phyloP scores from a whole-genome alignment of 2,113 vertebrate species.

The Crotalus tigris region DNA sequence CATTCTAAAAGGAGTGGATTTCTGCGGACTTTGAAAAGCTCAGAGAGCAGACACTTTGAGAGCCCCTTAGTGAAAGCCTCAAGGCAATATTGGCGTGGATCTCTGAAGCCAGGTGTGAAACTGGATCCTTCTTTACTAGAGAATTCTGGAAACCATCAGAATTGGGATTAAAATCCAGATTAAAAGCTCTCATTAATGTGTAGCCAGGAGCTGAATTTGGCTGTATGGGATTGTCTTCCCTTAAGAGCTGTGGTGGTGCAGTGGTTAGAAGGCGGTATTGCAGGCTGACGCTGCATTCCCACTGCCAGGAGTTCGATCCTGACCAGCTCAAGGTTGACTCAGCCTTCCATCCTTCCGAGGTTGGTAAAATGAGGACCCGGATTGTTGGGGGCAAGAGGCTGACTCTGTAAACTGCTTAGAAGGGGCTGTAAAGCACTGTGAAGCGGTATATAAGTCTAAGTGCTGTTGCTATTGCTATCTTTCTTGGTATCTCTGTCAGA shows the following conservation, averaged over 20 bases:
- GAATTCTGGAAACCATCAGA: neutral
- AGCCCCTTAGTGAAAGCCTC: conserved; percentile 54
- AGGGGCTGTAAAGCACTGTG: neutral
- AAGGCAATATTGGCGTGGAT: conserved; percentile 73
- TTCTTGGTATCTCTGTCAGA: neutral
- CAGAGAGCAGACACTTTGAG: conserved; percentile 55
- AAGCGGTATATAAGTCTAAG: neutral
- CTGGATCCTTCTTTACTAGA: neutral
- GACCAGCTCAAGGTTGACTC: too few species aligned
- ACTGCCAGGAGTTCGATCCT: too few species aligned
- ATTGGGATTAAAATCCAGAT: neutral
- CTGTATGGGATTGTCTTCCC: neutral
- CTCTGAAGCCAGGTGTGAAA: conserved; percentile 76
- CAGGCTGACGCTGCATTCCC: too few species aligned
- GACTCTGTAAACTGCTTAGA: neutral
- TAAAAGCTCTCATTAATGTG: neutral
- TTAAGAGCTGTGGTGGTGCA: too few species aligned
- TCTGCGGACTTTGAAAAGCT: conserved; percentile 73
- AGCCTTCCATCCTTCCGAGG: too few species aligned
- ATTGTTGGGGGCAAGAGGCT: neutral
- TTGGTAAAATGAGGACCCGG: too few species aligned
- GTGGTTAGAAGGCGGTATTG: too few species aligned
- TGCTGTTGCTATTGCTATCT: neutral
- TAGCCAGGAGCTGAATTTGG: neutral
- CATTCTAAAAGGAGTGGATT: conserved; percentile 71